phyloP scores from a whole-genome alignment of 2,888 invertebrate species.

The Sycophila texana region DNA sequence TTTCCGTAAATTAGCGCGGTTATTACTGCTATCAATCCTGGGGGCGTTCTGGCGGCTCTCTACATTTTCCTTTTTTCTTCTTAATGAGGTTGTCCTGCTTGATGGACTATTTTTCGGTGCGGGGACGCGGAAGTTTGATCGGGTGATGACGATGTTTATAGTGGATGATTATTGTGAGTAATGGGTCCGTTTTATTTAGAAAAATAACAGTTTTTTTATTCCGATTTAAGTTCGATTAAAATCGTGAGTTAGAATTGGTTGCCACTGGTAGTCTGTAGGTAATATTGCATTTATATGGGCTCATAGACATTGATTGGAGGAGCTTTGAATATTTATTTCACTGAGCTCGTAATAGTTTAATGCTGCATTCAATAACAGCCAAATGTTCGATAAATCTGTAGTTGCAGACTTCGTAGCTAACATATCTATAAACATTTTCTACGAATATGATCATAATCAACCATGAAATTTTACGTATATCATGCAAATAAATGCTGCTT shows the following conservation, averaged over 20 bases:
- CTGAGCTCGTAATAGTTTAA: too few species aligned
- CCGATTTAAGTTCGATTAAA: neutral
- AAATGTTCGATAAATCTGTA: too few species aligned
- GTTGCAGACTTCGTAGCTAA: too few species aligned
- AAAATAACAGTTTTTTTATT: neutral
- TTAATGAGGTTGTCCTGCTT: neutral
- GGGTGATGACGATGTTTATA: neutral
- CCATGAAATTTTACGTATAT: neutral
- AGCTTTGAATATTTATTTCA: too few species aligned
- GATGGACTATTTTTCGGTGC: neutral
- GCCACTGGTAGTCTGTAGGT: too few species aligned
- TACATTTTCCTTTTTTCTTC: too few species aligned
- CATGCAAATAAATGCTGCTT: too few species aligned
- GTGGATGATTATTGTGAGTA: neutral
- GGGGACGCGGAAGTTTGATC: neutral
- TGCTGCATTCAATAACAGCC: too few species aligned
- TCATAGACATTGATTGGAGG: too few species aligned
- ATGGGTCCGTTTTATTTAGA: neutral
- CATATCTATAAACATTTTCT: neutral
- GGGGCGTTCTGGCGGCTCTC: neutral
- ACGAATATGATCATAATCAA: neutral
- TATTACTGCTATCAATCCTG: conserved; percentile 7
- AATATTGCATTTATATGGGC: too few species aligned
- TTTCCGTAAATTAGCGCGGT: neutral
- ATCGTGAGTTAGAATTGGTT: too few species aligned